Evolutionary conservation across 2,888 invertebrate species (phyloP), one percentile per base, ranked within the genome.

Genomic region (Xanthia icteritia): DNA sequence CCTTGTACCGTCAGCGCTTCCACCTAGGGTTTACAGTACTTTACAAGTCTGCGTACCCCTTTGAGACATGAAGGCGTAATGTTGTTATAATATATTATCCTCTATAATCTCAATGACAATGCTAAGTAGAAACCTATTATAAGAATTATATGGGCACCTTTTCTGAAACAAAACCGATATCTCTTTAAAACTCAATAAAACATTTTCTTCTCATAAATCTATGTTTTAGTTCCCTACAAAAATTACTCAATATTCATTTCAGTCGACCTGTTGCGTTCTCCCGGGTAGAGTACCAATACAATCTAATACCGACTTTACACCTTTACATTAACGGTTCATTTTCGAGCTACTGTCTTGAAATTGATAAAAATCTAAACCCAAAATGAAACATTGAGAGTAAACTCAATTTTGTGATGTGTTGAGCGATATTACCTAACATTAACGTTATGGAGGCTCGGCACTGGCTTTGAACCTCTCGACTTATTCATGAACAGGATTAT

Each of bases 361-460:
- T 69, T 76, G 76, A 77, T 82, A 84, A 87, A 89, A 91, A 90
- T 85, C 77, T 78, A 79, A 85, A 78, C 79, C 83, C 78, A 74
- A 89, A 88, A 89, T 88, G 88, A 90, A 92, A 91, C 90, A 90
- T 90, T 89, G 89, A 84, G 88, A 89, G 85, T 85, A 91, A 93
- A 92, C 89, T 91, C 91, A 92, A 92, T 93, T 92, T 91, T 77
- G 86, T 86, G 91, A 92, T 91, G 90, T 90, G 91, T 91, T 91
- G 90, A 91, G 90, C 88, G 85, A 86, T 91, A 91, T 91, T 91
- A 91, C 86, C 74, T 87, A 87, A 87, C 88, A 88, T 83, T 78
- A 77, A 76, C 82, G 79, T 83, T 76, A 77, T 77, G 76, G 79
- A 84, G 86, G 78, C 83, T 86, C 68, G 17, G 56, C 13, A 11